phyloP scores from a whole-genome alignment of 2,797 vertebrate genomes.

The Erethizon dorsatum region DNA sequence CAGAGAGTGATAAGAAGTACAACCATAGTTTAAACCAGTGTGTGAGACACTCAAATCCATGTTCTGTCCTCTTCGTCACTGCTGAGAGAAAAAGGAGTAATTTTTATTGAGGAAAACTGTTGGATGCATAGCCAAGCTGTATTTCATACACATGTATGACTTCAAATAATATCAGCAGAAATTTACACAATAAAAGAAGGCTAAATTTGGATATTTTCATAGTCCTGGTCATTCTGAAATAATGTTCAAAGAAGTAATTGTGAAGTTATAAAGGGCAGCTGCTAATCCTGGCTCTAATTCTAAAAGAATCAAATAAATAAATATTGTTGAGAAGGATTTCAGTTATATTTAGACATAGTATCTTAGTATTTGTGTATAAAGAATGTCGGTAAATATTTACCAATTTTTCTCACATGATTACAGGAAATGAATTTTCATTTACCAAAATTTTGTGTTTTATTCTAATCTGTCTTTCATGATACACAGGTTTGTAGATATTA shows the following conservation, averaged over 20 bases:
- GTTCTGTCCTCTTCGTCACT: not conserved
- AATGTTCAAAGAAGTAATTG: not conserved
- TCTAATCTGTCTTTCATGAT: constrained; percentile 38
- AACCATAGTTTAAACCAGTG: not conserved
- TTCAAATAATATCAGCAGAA: not conserved
- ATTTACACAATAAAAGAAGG: not conserved
- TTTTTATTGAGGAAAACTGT: not conserved
- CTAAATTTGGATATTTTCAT: constrained; percentile 22
- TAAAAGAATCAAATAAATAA: constrained; percentile 25
- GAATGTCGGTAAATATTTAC: constrained; percentile 45
- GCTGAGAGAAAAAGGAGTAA: not conserved
- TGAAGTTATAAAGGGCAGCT: constrained; percentile 40
- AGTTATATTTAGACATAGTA: constrained; percentile 62
- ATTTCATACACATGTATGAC: constrained; percentile 22
- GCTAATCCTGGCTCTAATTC: constrained; percentile 7
- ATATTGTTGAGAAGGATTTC: not conserved
- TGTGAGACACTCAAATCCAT: not conserved
- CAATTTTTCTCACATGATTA: constrained; percentile 38
- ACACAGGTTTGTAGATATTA: not conserved
- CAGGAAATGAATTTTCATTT: constrained; percentile 67
- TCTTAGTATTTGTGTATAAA: not conserved
- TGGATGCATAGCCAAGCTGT: not conserved
- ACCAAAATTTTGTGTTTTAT: constrained; percentile 24
- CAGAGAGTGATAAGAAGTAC: not conserved
- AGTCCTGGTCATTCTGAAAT: constrained; percentile 47